phyloP scores from a whole-genome alignment of 2,797 vertebrate genomes.

The Anas georgica region DNA sequence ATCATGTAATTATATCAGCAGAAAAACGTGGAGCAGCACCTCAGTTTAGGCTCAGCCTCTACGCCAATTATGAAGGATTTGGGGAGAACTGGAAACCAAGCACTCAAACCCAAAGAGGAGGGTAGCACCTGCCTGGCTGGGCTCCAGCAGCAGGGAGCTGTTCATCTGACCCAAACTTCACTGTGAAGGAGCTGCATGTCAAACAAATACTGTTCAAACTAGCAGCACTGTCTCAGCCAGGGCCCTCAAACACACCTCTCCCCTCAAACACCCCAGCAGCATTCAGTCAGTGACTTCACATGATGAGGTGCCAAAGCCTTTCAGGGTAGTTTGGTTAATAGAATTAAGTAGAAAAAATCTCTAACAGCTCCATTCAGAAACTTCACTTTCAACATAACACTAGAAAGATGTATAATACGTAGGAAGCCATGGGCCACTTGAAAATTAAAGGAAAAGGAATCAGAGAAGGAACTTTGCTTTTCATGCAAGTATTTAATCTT shows the following conservation, averaged over 20 bases:
- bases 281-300: neutral
- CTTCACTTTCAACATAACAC: neutral
- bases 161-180: neutral
- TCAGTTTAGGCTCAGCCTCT: neutral
- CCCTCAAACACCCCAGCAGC: neutral
- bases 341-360: neutral
- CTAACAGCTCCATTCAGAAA: neutral
- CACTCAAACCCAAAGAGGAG: neutral
- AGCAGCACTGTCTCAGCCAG: neutral
- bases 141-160: neutral
- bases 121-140: neutral
- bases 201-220: neutral
- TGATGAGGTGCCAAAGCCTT: neutral
- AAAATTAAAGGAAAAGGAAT: neutral
- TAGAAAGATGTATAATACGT: accelerated
- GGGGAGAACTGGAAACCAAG: neutral
- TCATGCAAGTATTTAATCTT: neutral
- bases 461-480: neutral
- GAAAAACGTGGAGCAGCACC: neutral
- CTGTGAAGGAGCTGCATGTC: neutral
- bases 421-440: neutral
- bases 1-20: neutral
- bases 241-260: neutral
- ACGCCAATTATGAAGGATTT: neutral
- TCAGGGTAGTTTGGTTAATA: neutral